Percentiles rank a stretch among this genome's conserved stretches.
These are phyloP conservation scores for Pachyseris speciosa DNA, from an alignment of 64 coral and sea anemone genomes.

Conservation along the genomic window DNA sequence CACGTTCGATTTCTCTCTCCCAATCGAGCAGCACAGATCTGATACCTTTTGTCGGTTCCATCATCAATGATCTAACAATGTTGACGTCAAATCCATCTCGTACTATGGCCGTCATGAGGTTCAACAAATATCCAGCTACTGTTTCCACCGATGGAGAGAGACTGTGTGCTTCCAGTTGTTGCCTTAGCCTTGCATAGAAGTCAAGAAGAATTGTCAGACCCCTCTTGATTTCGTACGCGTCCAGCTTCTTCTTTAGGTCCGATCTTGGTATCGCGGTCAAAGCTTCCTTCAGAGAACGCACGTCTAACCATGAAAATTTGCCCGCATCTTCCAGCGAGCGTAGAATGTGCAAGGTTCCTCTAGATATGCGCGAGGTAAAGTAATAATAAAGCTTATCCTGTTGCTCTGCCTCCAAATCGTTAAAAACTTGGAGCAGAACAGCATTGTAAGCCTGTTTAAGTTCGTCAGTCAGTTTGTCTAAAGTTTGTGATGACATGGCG, in stretches of 20 bases:
- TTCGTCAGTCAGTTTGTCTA: neutral
- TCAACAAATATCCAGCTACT: neutral
- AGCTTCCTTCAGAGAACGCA: neutral
- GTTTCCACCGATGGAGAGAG: neutral
- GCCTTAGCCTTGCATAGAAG: neutral
- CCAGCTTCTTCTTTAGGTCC: neutral
- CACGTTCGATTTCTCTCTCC: neutral
- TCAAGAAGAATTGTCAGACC: neutral
- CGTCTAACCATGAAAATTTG: neutral
- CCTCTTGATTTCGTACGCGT: neutral
- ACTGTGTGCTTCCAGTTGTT: neutral
- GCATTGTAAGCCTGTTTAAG: neutral
- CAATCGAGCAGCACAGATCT: neutral
- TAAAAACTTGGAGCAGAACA: neutral
- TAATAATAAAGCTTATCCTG: neutral
- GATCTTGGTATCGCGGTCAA: neutral
- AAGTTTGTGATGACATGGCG: neutral
- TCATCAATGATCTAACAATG: neutral
- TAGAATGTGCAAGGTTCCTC: neutral
- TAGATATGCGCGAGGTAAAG: no score
- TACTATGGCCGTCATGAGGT: neutral
- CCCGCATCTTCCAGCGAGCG: neutral
- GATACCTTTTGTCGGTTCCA: neutral
- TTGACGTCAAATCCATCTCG: neutral
- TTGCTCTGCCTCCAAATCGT: neutral